Evolutionary conservation across 2,797 vertebrate species (phyloP).

Genomic region (Sebastes taczanowskii): DNA sequence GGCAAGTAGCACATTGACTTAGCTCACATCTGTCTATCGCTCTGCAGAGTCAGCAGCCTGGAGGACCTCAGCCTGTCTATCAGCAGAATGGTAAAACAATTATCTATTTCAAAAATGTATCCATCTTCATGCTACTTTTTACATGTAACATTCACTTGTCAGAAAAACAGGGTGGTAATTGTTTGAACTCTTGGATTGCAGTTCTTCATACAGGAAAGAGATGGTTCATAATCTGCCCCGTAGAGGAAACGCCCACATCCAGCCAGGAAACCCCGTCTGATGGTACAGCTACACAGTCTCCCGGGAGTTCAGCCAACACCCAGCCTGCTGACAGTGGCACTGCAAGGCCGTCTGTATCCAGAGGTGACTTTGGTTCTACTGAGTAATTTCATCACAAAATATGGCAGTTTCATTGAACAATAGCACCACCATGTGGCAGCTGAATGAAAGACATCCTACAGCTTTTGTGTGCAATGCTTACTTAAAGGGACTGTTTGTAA

Average conservation of each 20-base stretch:
- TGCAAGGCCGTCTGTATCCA: conserved; percentile 69
- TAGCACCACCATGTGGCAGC: conserved; percentile 27
- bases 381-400: conserved; percentile 11
- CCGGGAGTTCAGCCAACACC: conserved; percentile 66
- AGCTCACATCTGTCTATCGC: conserved; percentile 22
- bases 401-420: not conserved
- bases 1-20: not conserved
- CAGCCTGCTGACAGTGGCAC: conserved; percentile 73
- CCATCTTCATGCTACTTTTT: not conserved
- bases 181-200: conserved; percentile 53
- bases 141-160: not conserved
- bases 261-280: conserved; percentile 85
- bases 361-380: conserved; percentile 70
- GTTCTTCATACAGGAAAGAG: conserved; percentile 97
- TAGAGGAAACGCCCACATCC: conserved; percentile 88
- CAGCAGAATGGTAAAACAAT: conserved; percentile 92
- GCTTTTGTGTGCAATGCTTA: not conserved
- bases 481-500: not conserved
- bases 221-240: conserved; percentile 99
- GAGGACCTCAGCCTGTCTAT: conserved; percentile 88
- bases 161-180: not conserved
- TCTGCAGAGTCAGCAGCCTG: conserved; percentile 78
- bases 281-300: conserved; percentile 66
- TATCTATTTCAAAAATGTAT: not conserved
- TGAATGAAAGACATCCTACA: not conserved